Conservation (phyloP, 1,140 invertebrate species). For the Hypothenemus hampei region DNA sequence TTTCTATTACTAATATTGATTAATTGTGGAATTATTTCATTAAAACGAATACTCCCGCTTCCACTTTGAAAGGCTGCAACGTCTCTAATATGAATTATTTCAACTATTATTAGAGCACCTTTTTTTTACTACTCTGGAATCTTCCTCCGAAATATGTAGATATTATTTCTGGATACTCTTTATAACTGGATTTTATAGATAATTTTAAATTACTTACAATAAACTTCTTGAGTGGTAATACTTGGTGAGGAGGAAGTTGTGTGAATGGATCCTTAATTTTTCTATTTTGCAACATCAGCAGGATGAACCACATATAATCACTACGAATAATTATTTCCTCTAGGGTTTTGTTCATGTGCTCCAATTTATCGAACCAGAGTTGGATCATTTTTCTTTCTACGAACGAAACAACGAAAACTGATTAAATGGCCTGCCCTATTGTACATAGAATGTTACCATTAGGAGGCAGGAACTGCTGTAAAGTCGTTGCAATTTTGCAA, state of each 20-base stretch:
- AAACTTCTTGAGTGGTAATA: slow-evolving; percentile 39
- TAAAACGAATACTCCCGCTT: too few species aligned
- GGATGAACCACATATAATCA: slow-evolving; percentile 47
- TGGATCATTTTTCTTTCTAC: slow-evolving; percentile 40
- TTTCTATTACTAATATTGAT: too few species aligned
- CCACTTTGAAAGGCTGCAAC: too few species aligned
- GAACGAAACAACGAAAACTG: slow-evolving; percentile 14
- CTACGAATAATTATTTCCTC: slow-evolving; percentile 40
- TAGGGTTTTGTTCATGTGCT: slow-evolving; percentile 33
- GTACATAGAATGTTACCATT: slow-evolving; percentile 32
- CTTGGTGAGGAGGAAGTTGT: slow-evolving; percentile 36
- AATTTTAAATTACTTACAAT: neutral
- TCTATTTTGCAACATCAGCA: slow-evolving; percentile 44
- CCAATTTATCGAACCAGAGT: slow-evolving; percentile 42
- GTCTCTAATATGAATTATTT: too few species aligned
- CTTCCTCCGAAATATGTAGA: too few species aligned
- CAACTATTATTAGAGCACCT: too few species aligned
- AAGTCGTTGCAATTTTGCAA: slow-evolving; percentile 40
- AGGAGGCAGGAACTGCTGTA: slow-evolving; percentile 39
- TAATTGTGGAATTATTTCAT: too few species aligned
- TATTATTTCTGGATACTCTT: too few species aligned
- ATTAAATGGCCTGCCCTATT: neutral
- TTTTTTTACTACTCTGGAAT: too few species aligned
- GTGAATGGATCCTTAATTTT: slow-evolving; percentile 43
- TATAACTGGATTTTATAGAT: neutral